Percentiles rank a stretch among this genome's conserved stretches.
Conservation (phyloP, 2,113 vertebrate genomes). For the Egretta garzetta region DNA sequence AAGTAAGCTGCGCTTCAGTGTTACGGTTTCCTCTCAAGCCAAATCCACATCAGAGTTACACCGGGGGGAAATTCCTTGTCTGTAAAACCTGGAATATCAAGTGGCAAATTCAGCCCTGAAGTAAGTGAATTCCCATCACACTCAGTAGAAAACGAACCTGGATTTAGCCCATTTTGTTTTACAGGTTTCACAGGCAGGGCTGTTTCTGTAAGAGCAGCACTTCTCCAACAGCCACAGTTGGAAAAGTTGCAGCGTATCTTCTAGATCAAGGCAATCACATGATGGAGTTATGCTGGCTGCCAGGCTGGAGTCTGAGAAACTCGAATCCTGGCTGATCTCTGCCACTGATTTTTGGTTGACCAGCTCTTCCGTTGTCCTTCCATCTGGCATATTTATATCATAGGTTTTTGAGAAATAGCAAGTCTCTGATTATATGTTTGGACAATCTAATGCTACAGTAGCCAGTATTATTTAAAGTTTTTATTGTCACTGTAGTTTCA, state of each 20-base stretch:
- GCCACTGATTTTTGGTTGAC: background rate
- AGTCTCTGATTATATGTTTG: background rate
- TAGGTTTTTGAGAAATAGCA: slow-evolving; percentile 6
- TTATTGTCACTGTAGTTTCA: background rate
- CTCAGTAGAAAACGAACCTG: background rate
- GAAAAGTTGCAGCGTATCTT: background rate
- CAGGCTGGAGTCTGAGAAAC: background rate
- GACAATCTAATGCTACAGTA: background rate
- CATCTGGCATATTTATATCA: background rate
- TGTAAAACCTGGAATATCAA: background rate
- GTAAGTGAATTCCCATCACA: background rate
- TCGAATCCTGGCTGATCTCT: background rate
- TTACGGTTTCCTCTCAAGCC: background rate
- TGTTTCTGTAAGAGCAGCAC: background rate
- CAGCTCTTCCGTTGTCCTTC: background rate
- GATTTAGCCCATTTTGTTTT: background rate
- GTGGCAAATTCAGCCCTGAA: background rate
- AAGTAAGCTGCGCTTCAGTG: background rate
- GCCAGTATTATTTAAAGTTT: background rate
- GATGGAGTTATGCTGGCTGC: background rate
- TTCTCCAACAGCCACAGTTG: background rate
- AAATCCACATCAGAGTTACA: background rate
- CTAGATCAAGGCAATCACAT: background rate
- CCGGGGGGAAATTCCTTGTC: background rate
- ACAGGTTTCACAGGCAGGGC: background rate